Base-by-base conservation (phyloP, 2,113 vertebrate genomes). In the Chlorocebus sabaeus region DNA sequence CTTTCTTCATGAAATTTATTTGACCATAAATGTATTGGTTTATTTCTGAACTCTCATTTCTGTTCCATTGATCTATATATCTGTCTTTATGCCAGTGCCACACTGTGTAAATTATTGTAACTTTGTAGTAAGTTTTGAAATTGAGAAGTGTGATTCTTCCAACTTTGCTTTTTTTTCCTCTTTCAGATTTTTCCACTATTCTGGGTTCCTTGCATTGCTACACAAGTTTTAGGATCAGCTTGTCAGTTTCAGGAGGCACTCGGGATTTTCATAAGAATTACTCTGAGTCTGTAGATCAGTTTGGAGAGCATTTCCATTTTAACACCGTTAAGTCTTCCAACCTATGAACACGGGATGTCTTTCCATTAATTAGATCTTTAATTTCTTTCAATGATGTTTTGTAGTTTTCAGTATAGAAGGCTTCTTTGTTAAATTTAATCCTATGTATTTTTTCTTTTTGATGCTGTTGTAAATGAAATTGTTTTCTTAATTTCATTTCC, bases 41-140 rank as follows among this genome's bases (percentile, higher is more conserved):
- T 95, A 81, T 57, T 92, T 86, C 61, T 32, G 27, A 12, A 32
- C 61, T 64, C 27, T 64, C 6, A 1, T 67, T 50, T 96, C 40
- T 52, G 1, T 38, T 30, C 64, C 81, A 30, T 52, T 67, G 22
- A 72, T 80, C 40, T 95, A 17, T 13, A 76, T 94, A 80, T 75
- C n/a, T 87, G 8, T 90, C 67, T 68, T 68, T 68, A 68, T 68
- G 32, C 32, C 16, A 68, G 32, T n/a, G 35, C 67, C 16, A 68
- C 67, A 35, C 32, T 68, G 32, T 35, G 16, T 68, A 68, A 18
- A 68, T 68, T n/a, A 35, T 35, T 68, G 67, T 68, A 52, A 90
- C 18, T 83, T 90, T 76, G 35, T 76, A 50, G 40, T 93, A 70
- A 87, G 48, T 64, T 92, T 97, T 93, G 75, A 61, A 90, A 61